These are phyloP conservation scores for Strigops habroptila DNA, from an alignment of 2,113 vertebrate species.

Conservation along the genomic window DNA sequence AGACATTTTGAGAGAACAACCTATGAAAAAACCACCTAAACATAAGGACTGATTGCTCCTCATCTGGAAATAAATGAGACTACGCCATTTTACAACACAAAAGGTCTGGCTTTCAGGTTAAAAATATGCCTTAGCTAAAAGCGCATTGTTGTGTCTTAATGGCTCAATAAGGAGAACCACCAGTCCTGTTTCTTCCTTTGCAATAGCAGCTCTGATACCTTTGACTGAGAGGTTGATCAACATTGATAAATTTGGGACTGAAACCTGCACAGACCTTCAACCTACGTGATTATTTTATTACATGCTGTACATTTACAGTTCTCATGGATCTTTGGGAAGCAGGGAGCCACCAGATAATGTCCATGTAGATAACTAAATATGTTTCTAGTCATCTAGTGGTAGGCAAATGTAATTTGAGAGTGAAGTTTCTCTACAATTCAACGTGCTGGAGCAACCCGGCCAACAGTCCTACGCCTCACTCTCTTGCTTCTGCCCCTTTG, in stretches of 20 bases:
- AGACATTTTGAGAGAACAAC: neutral
- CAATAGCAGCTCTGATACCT: neutral
- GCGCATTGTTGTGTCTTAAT: neutral
- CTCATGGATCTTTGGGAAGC: neutral
- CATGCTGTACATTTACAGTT: neutral
- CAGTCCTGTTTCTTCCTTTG: neutral
- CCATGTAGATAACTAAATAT: neutral
- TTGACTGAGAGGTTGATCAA: neutral
- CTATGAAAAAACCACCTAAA: neutral
- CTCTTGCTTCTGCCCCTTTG: neutral
- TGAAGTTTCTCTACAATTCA: neutral
- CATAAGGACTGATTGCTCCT: neutral
- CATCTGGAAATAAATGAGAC: neutral
- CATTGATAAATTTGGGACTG: neutral
- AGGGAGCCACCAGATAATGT: neutral
- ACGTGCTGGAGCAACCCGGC: neutral
- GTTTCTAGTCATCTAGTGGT: neutral
- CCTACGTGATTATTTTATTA: neutral
- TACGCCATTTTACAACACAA: neutral
- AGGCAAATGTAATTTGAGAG: neutral
- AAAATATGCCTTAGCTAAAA: neutral
- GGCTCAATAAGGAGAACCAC: neutral
- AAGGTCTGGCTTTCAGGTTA: neutral
- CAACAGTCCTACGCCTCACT: neutral
- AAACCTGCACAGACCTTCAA: neutral